Base-by-base conservation (phyloP, 1,140 invertebrate genomes). In the Drosophila pandora region DNA sequence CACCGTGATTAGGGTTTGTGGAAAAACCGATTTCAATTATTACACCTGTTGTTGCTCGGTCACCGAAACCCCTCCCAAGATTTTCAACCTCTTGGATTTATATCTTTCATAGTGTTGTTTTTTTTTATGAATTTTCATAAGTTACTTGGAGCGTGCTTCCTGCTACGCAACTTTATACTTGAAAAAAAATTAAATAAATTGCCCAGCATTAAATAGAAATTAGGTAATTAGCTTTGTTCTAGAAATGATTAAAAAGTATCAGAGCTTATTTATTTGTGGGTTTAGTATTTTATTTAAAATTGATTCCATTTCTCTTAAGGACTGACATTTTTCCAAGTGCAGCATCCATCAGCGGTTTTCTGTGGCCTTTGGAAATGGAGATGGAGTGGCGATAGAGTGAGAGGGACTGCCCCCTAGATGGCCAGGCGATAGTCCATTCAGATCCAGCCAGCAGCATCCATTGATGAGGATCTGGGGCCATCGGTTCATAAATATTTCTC, bases 401-500 rank as follows among this genome's bases (percentile, higher is more conserved):
- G 47, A 52, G 54, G 39, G 32, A 75, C 70, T 75, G 25, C 72
- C 71, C 58, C 50, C 69, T 64, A 71, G 74, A 81, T 78, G 81
- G 70, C 59, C 57, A 48, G 22, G 32, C 41, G 58, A 67, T 50
- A 61, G 57, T 37, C 69, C 69, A 73, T 73, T 63, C 68, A 72
- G 49, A 32, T 71, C 30, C 56, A 53, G 32, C 53, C 32, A 48
- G 34, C 73, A 70, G 47, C 68, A 39, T 74, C 54, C 83, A 79
- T 79, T 77, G 87, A 87, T 87, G 79, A 83, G 59, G 63, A 67
- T 67, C 80, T 72, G 65, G 48, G 57, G 63, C 68, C 54, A 83
- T 72, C 76, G 87, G 76, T 83, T 83, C 83, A 88, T 88, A 88
- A 88, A 89, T 88, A 88, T 89, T 83, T 85, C 62, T 76, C 71